Evolutionary conservation across 2,797 vertebrate species (phyloP).

Genomic region (Sphaeramia orbicularis): DNA sequence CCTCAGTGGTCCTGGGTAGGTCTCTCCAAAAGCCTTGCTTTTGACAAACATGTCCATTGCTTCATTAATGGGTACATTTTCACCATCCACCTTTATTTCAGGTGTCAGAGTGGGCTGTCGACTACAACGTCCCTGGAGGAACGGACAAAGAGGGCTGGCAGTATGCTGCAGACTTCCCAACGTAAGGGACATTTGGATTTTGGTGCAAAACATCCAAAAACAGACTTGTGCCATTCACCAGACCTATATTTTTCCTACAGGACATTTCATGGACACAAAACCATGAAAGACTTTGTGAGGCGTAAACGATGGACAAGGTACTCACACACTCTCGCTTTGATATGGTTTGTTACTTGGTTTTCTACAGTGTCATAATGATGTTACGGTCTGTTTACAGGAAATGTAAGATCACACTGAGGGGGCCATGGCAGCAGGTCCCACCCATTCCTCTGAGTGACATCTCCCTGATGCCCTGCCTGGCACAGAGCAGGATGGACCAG

Average conservation of each 20-base stretch:
- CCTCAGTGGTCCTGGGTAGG: slow-evolving; percentile 96
- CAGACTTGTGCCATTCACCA: background rate
- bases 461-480: slow-evolving; percentile 91
- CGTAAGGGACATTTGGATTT: slow-evolving; percentile 82
- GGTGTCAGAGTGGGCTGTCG: slow-evolving; percentile 94
- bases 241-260: slow-evolving; percentile 73
- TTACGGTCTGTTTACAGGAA: slow-evolving; percentile 82
- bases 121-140: slow-evolving; percentile 88
- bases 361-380: background rate
- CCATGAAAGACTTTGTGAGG: slow-evolving; percentile 97
- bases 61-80: background rate
- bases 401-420: slow-evolving; percentile 91
- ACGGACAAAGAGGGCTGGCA: slow-evolving; percentile 97
- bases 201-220: background rate
- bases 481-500: slow-evolving; percentile 81
- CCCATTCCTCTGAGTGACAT: slow-evolving; percentile 91
- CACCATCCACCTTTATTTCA: slow-evolving; percentile 56
- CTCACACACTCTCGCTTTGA: background rate
- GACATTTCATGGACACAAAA: slow-evolving; percentile 96
- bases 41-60: background rate
- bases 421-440: slow-evolving; percentile 94
- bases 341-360: background rate
- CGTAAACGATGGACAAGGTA: slow-evolving; percentile 95
- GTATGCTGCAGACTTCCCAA: slow-evolving; percentile 95
- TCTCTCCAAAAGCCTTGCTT: background rate